Percentiles rank a stretch among this genome's conserved stretches.
Conservation (phyloP, 2,888 invertebrate genomes). For the Lasioglossum figueresi region DNA sequence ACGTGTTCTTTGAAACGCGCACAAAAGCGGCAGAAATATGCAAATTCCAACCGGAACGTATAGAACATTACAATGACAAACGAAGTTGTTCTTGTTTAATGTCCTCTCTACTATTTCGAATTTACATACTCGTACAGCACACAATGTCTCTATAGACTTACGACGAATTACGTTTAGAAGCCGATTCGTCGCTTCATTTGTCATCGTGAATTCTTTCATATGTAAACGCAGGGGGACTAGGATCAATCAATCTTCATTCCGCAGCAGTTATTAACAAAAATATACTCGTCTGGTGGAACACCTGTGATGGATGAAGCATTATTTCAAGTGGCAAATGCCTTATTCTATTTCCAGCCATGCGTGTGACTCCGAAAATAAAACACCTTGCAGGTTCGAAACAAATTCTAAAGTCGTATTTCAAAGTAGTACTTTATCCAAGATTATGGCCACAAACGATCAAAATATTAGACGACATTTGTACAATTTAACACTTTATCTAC, state of each 20-base stretch:
- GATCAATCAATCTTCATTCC: background rate
- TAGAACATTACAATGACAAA: slow-evolving; percentile 11
- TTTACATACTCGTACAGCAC: background rate
- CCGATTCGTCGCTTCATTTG: slow-evolving; percentile 11
- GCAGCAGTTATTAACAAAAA: background rate
- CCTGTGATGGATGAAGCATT: background rate
- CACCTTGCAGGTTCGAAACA: background rate
- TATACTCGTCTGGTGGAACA: background rate
- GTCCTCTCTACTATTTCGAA: background rate
- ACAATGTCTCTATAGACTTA: background rate
- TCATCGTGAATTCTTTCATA: background rate
- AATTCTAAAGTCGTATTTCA: background rate
- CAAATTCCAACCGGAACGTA: background rate
- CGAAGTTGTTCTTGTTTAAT: background rate
- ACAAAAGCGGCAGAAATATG: slow-evolving; percentile 6
- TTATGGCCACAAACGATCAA: background rate
- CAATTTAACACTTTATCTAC: too few relatives aligned
- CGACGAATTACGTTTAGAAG: background rate
- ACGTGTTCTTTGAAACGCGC: background rate
- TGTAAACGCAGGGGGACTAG: background rate
- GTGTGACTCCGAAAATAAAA: background rate
- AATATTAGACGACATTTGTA: background rate
- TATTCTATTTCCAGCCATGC: background rate
- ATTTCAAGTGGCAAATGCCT: background rate
- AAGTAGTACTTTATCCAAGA: background rate